Percentiles rank a stretch among this genome's conserved stretches.
Evolutionary conservation across 2,797 vertebrate species (phyloP).

Genomic region (Ambastaia sidthimunki): DNA sequence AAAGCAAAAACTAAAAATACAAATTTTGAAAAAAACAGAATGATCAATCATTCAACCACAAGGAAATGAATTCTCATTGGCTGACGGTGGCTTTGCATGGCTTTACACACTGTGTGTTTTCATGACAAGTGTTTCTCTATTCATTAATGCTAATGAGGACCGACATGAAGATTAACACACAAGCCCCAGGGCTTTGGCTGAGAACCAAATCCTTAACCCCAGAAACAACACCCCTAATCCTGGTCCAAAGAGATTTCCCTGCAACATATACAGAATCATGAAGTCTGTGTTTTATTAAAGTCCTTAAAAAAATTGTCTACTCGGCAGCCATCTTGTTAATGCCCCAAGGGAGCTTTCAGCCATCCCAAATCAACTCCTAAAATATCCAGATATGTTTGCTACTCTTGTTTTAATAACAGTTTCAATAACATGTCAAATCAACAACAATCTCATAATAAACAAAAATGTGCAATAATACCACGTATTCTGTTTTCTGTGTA

Average conservation of each 20-base stretch:
- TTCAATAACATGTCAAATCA: not conserved
- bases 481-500: too few species aligned
- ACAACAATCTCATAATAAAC: not conserved
- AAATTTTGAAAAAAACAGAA: not conserved
- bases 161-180: constrained; percentile 52
- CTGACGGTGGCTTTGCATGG: constrained; percentile 33
- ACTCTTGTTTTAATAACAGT: not conserved
- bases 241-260: constrained; percentile 26
- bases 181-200: constrained; percentile 48
- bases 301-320: constrained; percentile 1
- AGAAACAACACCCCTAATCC: constrained; percentile 51
- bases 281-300: constrained; percentile 3
- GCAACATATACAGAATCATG: constrained; percentile 41
- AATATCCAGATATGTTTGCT: not conserved
- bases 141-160: constrained; percentile 54
- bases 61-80: not conserved
- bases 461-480: too few species aligned
- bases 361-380: not conserved
- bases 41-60: not conserved
- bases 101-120: constrained; percentile 34
- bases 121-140: constrained; percentile 53
- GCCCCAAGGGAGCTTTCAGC: constrained; percentile 4
- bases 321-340: constrained; percentile 1
- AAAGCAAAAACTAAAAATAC: not conserved
- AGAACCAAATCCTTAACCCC: constrained; percentile 46